Base-by-base conservation (phyloP, 2,113 vertebrate genomes). In the Gobiocypris rarus region DNA sequence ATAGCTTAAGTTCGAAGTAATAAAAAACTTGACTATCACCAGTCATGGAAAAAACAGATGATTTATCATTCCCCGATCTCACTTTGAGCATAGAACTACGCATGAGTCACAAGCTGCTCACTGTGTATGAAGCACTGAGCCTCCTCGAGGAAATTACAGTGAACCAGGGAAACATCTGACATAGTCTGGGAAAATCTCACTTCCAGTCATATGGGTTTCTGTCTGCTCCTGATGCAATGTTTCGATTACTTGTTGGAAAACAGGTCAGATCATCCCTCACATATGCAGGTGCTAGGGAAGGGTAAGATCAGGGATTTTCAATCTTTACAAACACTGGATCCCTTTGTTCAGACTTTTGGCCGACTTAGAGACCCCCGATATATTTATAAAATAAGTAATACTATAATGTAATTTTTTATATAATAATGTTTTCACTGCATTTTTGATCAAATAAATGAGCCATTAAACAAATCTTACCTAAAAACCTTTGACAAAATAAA, bases 81-180 rank as follows among this genome's bases (percentile, higher is more conserved):
- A 8, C n/a, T 41, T 28, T 24, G 9, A 26, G 34, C n/a, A 11
- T 70, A 26, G 54, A 69, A 7, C 31, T 3, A 34, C 59, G 19
- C 79, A 61, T 89, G 88, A 89, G 54, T 89, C 88, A 89, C 43
- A 13, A 58, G 15, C 17, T 26, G 26, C n/a, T 85, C 26, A 80
- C 61, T 84, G 24, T 17, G 26, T 61, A 70, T 45, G 28, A 41
- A 69, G 11, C 79, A 13, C n/a, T 14, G 48, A 63, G 81, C 19
- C 67, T 48, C n/a, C 26, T 7, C 4, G 34, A 74, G 77, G 71
- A 50, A 63, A 31, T 31, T 45, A 26, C 73, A 65, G 41, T 9
- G 45, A 8, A 45, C 22, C 48, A 63, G 70, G 41, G n/a, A 54
- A 43, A 45, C 43, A 10, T 41, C 43, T 83, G 28, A 59, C 58